Conservation (phyloP, 2,797 vertebrate genomes). For the Hephaestus fuliginosus region DNA sequence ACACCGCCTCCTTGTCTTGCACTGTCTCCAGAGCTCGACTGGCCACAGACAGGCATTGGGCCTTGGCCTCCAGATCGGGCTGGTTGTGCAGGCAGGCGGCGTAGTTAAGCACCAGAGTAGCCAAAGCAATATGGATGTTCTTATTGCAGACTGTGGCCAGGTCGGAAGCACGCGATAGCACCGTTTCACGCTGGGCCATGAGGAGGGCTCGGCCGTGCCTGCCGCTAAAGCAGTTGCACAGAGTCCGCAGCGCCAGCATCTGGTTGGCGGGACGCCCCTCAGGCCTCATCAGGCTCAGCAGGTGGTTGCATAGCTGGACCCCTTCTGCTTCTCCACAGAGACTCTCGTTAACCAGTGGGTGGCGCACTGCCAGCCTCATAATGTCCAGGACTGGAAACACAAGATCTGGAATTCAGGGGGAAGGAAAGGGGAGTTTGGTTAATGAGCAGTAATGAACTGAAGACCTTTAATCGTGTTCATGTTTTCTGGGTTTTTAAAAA, state of each 20-base stretch:
- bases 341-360: slow-evolving; percentile 93
- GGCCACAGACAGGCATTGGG: slow-evolving; percentile 96
- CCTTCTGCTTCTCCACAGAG: slow-evolving; percentile 94
- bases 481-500: too few relatives aligned
- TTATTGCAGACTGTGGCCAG: slow-evolving; percentile 91
- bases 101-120: slow-evolving; percentile 95
- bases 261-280: slow-evolving; percentile 95
- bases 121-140: slow-evolving; percentile 96
- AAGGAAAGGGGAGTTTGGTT: background rate
- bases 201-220: slow-evolving; percentile 91
- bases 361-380: slow-evolving; percentile 93
- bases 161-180: slow-evolving; percentile 92
- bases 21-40: slow-evolving; percentile 94
- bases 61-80: slow-evolving; percentile 94
- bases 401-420: slow-evolving; percentile 86
- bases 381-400: slow-evolving; percentile 98
- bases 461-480: background rate
- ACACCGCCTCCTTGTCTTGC: slow-evolving; percentile 97
- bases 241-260: slow-evolving; percentile 94
- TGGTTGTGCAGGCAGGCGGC: slow-evolving; percentile 92
- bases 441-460: background rate
- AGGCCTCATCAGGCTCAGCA: slow-evolving; percentile 92
- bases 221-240: slow-evolving; percentile 96
- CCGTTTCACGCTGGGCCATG: slow-evolving; percentile 91
- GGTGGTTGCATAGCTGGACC: slow-evolving; percentile 91